Evolutionary conservation across 2,113 vertebrate species (phyloP).

Genomic region (Ginglymostoma cirratum): DNA sequence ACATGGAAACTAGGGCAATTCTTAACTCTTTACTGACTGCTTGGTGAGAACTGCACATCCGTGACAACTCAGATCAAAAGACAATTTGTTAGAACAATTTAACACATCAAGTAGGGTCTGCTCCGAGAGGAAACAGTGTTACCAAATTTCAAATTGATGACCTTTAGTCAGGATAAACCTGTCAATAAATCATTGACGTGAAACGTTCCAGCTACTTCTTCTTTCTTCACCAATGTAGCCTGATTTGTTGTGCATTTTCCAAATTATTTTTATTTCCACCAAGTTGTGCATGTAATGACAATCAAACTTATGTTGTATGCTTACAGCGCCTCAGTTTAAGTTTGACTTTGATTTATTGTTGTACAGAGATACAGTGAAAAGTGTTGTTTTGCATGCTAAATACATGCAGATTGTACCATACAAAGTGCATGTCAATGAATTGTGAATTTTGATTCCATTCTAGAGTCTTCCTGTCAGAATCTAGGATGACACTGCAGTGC

Average conservation of each 20-base stretch:
- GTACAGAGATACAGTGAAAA: no score
- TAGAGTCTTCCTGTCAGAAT: not conserved
- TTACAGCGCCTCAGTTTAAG: not conserved
- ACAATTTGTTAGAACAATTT: not conserved
- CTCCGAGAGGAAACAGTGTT: not conserved
- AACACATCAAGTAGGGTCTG: not conserved
- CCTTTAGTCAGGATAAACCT: not conserved
- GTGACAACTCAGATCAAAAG: not conserved
- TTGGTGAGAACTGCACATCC: not conserved
- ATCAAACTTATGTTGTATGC: not conserved
- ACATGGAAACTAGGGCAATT: not conserved
- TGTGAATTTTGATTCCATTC: not conserved
- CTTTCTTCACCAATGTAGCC: not conserved
- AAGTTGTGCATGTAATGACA: not conserved
- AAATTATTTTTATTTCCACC: not conserved
- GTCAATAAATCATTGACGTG: no score
- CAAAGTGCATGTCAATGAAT: no score
- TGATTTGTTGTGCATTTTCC: not conserved
- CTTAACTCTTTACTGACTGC: not conserved
- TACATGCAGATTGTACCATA: no score
- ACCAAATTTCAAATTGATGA: not conserved
- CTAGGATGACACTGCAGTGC: not conserved
- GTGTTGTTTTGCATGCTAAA: no score
- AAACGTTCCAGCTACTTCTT: no score
- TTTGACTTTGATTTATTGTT: no score